Evolutionary conservation across 2,113 vertebrate species (phyloP), one percentile per base, ranked within the genome.

Genomic region (Phylloscopus trochilus): DNA sequence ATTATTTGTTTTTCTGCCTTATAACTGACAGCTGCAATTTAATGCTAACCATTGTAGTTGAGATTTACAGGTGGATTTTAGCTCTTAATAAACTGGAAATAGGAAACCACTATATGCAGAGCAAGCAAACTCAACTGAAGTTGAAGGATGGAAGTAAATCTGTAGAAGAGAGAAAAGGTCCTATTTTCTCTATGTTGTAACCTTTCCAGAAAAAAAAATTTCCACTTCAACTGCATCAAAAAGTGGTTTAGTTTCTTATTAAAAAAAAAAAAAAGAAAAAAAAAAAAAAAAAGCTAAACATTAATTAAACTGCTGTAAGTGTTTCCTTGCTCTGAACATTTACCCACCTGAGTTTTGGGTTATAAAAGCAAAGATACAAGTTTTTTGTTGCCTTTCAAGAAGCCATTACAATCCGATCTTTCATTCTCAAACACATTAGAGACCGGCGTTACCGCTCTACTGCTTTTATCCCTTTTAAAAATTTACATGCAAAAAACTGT

Each of bases 51-150:
- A 49, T 19, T 7, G 1, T 17, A 92, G 37, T 4, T 31, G 46
- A 46, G 18, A 91, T 53, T 55, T 81, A 68, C 16, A 87, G 39
- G 39, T 51, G 15, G 64, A 58, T 78, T 81, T 92, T 41, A 84
- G 74, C 39, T 89, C n/a, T 87, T 81, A 64, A 64, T 62, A 55
- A 66, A 68, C 13, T 70, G 60, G 43, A 92, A 93, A 92, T 22
- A n/a, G 28, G 35, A 69, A 83, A 75, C 19, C 35, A 53, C 55
- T 69, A 37, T 2, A 37, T 5, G 12, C 33, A 51, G 12, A 39
- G 64, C 19, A 70, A 62, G 23, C 74, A 14, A 89, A 69, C 10
- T 15, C 14, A 62, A 15, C 8, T 62, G 22, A 15, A 66, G 51
- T 8, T 63, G 53, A 79, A 90, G 37, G 15, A 60, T 23, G 13